Percentiles rank a stretch among this genome's conserved stretches.
phyloP scores from a whole-genome alignment of 2,797 vertebrate genomes.

The Adelosebastes latens region DNA sequence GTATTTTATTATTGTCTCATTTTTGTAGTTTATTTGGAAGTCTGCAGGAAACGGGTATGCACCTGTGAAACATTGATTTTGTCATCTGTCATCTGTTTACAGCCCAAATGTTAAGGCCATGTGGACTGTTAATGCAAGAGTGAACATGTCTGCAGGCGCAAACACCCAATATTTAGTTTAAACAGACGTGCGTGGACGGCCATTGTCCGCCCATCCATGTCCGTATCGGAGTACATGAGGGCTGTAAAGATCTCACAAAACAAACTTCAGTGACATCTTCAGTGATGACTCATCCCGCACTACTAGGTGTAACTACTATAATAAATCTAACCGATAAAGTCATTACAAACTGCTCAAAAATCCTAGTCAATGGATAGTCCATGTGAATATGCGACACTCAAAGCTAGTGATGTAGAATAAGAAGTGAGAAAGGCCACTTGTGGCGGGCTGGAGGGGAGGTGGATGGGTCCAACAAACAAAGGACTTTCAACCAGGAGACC shows the following conservation, averaged over 20 bases:
- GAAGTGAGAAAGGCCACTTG: no score
- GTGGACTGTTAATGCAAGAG: neutral
- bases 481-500: no score
- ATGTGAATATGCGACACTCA: no score
- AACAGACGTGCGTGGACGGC: neutral
- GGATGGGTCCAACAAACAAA: no score
- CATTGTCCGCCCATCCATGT: neutral
- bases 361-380: no score
- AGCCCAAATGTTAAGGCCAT: neutral
- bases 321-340: neutral
- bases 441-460: no score
- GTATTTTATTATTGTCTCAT: neutral
- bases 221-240: neutral
- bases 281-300: neutral
- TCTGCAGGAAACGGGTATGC: neutral
- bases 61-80: neutral
- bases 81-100: neutral
- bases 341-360: neutral
- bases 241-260: neutral
- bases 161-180: neutral
- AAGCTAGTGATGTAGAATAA: no score
- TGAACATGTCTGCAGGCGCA: neutral
- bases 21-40: neutral
- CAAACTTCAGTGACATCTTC: neutral
- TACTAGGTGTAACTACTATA: neutral